A percentile compares a stretch with the other conserved stretches of the same genome.
Evolutionary conservation across 2,113 vertebrate genomes (phyloP).

Genomic region (Gobiocypris rarus): DNA sequence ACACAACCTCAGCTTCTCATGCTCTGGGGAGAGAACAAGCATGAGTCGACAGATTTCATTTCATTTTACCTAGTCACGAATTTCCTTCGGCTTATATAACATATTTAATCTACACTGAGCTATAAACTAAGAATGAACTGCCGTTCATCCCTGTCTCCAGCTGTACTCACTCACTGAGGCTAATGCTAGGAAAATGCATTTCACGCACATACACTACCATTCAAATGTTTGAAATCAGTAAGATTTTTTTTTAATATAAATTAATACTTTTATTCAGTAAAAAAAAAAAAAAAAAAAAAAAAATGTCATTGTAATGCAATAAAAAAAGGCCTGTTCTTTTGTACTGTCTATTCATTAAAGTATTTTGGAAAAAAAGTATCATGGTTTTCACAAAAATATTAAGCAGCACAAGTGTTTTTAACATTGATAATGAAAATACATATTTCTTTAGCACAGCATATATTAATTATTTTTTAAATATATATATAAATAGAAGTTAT

Average conservation of each 20-base stretch:
- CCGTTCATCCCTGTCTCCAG: not conserved
- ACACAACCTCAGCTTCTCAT: constrained; percentile 90
- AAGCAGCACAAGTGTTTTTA: too few relatives aligned
- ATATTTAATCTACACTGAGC: not conserved
- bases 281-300: too few relatives aligned
- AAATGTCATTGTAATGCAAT: too few relatives aligned
- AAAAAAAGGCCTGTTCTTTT: not conserved
- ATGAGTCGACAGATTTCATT: not conserved
- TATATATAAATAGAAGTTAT: too few relatives aligned
- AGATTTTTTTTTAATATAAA: not conserved
- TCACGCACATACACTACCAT: constrained; percentile 15
- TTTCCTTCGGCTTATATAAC: not conserved
- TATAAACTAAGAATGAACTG: not conserved
- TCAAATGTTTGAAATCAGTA: not conserved
- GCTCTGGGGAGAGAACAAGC: constrained; percentile 77
- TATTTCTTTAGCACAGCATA: too few relatives aligned
- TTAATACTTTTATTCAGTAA: not conserved
- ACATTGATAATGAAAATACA: too few relatives aligned
- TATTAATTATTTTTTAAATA: too few relatives aligned
- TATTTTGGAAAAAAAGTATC: too few relatives aligned
- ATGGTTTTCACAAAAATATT: too few relatives aligned
- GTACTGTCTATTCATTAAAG: too few relatives aligned
- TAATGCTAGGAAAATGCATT: not conserved
- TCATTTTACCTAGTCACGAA: not conserved
- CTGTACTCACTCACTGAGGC: not conserved